Conservation (phyloP, 2,888 invertebrate genomes). For the Galerucella calmariensis region DNA sequence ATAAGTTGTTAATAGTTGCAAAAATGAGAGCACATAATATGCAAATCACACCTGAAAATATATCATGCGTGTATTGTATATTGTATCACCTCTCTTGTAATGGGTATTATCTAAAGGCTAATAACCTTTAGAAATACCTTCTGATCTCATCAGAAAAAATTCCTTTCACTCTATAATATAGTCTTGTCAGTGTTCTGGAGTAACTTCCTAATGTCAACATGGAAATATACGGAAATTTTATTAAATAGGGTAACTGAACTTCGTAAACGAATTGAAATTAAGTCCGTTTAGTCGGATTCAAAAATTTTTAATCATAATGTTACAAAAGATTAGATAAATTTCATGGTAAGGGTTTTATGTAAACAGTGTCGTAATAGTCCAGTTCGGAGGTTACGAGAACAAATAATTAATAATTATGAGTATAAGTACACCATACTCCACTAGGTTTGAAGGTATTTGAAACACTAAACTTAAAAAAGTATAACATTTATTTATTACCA, state of each 20-base stretch:
- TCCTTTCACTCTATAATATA: conserved; percentile 29
- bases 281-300: not conserved
- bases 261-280: not conserved
- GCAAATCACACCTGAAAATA: conserved; percentile 41
- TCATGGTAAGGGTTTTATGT: no score
- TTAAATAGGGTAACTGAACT: not conserved
- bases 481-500: no score
- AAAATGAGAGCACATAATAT: conserved; percentile 37
- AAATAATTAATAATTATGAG: no score
- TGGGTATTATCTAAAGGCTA: conserved; percentile 38
- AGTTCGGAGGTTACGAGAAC: no score
- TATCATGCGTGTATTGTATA: conserved; percentile 38
- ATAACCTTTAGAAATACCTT: conserved; percentile 38
- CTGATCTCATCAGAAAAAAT: conserved; percentile 35
- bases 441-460: no score
- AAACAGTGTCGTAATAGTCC: not conserved
- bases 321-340: not conserved
- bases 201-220: conserved; percentile 11
- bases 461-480: no score
- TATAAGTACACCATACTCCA: no score
- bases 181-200: conserved; percentile 18
- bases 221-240: not conserved
- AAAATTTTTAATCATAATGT: not conserved
- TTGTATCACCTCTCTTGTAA: conserved; percentile 32
- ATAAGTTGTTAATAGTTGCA: conserved; percentile 33